A percentile compares a stretch with the other conserved stretches of the same genome.
These are phyloP conservation scores for Anolis sagrei DNA, from an alignment of 2,113 vertebrate species.

Conservation along the genomic window DNA sequence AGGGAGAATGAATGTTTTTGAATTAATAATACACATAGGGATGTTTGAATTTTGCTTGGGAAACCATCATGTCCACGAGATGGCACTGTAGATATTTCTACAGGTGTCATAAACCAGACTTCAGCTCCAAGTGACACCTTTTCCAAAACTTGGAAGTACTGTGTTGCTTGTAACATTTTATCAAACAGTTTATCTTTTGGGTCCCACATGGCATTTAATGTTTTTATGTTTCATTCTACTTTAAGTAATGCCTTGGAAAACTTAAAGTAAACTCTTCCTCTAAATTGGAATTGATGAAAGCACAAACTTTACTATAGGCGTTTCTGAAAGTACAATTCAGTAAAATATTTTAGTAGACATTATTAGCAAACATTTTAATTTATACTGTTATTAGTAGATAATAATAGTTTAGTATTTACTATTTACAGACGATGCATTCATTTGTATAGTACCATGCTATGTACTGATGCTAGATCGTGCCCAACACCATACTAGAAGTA, in stretches of 20 bases:
- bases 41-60: constrained; percentile 16
- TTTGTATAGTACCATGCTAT: neutral
- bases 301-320: neutral
- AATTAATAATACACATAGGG: constrained; percentile 19
- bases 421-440: neutral
- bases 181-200: neutral
- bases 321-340: neutral
- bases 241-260: neutral
- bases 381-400: too few relatives aligned
- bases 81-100: constrained; percentile 9
- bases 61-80: constrained; percentile 1
- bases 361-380: too few relatives aligned
- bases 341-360: too few relatives aligned
- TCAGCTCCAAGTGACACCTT: neutral
- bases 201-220: neutral
- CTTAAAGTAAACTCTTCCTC: neutral
- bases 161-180: neutral
- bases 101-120: constrained; percentile 4
- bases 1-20: neutral
- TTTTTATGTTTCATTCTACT: neutral
- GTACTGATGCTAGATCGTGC: neutral
- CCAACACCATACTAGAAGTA: neutral
- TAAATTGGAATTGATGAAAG: neutral
- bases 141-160: neutral
- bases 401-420: neutral